A percentile compares a stretch with the other conserved stretches of the same genome.
Conservation (phyloP, 2,113 vertebrate species). For the Lates calcarifer region DNA sequence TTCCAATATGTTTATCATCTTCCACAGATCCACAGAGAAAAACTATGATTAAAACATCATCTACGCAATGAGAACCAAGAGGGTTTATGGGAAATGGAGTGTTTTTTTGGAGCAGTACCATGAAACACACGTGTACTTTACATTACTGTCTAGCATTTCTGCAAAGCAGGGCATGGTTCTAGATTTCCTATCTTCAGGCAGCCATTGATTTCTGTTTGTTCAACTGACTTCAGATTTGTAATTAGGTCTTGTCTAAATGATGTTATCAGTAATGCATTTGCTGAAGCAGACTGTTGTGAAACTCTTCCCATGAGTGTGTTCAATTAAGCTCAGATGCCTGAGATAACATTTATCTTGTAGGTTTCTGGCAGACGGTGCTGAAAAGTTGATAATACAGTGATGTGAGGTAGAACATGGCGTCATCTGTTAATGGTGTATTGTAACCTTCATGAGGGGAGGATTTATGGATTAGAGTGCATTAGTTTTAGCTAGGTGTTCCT, state of each 20-base stretch:
- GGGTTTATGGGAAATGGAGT: conserved; percentile 4
- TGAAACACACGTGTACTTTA: not conserved
- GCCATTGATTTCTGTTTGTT: not conserved
- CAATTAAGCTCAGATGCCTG: no score
- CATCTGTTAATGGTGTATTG: not conserved
- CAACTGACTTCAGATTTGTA: not conserved
- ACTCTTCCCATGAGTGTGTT: no score
- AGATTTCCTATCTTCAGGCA: no score
- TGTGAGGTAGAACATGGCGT: not conserved
- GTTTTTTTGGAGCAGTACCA: not conserved
- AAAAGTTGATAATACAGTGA: no score
- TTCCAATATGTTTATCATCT: conserved; percentile 53
- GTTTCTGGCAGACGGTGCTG: no score
- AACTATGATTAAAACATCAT: conserved; percentile 12
- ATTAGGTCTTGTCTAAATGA: no score
- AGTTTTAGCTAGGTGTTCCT: no score
- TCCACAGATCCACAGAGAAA: not conserved
- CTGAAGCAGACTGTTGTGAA: no score
- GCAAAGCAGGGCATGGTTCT: not conserved
- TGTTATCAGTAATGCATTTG: no score
- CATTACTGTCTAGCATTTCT: not conserved
- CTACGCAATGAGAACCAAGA: not conserved
- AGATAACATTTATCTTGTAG: no score
- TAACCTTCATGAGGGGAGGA: no score
- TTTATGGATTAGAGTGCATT: no score